Percentiles rank a stretch among this genome's conserved stretches.
Conservation (phyloP, 2,113 vertebrate species). For the Anolis carolinensis region DNA sequence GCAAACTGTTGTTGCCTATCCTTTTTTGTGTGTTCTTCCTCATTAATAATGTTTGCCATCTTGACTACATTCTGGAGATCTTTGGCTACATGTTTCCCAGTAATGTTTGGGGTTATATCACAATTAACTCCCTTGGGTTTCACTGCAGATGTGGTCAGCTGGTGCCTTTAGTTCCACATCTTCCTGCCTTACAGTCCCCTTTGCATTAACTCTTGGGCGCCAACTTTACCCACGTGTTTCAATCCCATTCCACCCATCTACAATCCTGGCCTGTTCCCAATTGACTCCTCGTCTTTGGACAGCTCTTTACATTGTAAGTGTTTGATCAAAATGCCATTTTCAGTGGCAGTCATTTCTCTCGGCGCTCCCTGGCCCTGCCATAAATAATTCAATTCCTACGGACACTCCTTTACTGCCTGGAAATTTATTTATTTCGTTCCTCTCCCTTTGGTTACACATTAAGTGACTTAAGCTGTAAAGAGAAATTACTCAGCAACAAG, state of each 20-base stretch:
- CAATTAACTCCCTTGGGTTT: not conserved
- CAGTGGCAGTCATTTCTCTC: not conserved
- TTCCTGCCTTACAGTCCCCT: not conserved
- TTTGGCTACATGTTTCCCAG: too few relatives aligned
- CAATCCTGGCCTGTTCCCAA: not conserved
- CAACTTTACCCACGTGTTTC: not conserved
- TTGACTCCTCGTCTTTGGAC: not conserved
- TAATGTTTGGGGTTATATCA: not conserved
- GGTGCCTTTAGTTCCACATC: not conserved
- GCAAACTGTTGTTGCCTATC: too few relatives aligned
- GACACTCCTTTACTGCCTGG: conserved; percentile 12
- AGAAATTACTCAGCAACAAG: conserved; percentile 30
- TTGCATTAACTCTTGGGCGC: not conserved
- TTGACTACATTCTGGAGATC: too few relatives aligned
- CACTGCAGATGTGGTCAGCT: not conserved
- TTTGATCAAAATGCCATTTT: conserved; percentile 8
- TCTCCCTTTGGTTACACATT: conserved; percentile 24
- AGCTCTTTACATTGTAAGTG: not conserved
- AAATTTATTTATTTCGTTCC: conserved; percentile 44
- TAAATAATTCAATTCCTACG: conserved; percentile 37
- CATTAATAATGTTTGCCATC: too few relatives aligned
- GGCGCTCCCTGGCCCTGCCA: not conserved
- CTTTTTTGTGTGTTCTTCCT: too few relatives aligned
- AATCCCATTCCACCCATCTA: not conserved
- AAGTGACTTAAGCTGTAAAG: conserved; percentile 31